Percentiles rank a stretch among this genome's conserved stretches.
These are phyloP conservation scores for Limenitis camilla DNA, from an alignment of 2,888 invertebrate species.

Conservation along the genomic window DNA sequence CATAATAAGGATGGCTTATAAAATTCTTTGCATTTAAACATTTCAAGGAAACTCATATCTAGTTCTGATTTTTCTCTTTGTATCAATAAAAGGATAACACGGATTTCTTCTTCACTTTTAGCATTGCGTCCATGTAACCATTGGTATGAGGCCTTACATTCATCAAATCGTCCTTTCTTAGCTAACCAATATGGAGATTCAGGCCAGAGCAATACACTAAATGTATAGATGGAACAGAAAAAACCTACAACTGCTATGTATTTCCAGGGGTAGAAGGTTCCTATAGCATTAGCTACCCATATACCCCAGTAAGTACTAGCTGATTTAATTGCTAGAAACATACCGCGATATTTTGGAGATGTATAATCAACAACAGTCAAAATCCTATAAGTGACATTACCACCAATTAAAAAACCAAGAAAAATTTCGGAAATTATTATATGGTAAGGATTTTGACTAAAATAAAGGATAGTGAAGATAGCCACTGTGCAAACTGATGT, in stretches of 20 bases:
- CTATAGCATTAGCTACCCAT: slow-evolving; percentile 35
- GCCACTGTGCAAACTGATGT: slow-evolving; percentile 26
- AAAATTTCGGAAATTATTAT: slow-evolving; percentile 33
- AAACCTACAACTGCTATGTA: slow-evolving; percentile 29
- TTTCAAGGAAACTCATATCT: slow-evolving; percentile 14
- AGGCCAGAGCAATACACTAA: slow-evolving; percentile 10
- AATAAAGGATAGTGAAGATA: slow-evolving; percentile 28
- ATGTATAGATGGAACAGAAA: slow-evolving; percentile 7
- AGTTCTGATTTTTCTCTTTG: neutral
- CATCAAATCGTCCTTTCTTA: slow-evolving; percentile 40
- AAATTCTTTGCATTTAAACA: slow-evolving; percentile 34
- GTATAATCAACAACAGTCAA: slow-evolving; percentile 33
- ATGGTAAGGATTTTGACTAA: slow-evolving; percentile 28
- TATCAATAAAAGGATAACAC: slow-evolving; percentile 30
- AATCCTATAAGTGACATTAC: slow-evolving; percentile 27
- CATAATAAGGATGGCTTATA: slow-evolving; percentile 38
- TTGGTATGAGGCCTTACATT: slow-evolving; percentile 36
- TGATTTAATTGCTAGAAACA: slow-evolving; percentile 33
- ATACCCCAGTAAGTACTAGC: slow-evolving; percentile 34
- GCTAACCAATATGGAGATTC: slow-evolving; percentile 42
- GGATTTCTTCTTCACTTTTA: slow-evolving; percentile 36
- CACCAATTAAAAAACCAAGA: slow-evolving; percentile 31
- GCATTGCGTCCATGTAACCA: slow-evolving; percentile 40
- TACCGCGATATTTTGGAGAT: slow-evolving; percentile 30
- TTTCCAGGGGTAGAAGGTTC: slow-evolving; percentile 33